Percentiles rank a stretch among this genome's conserved stretches.
phyloP scores from a whole-genome alignment of 1,140 invertebrate species.

The Musca vetustissima region DNA sequence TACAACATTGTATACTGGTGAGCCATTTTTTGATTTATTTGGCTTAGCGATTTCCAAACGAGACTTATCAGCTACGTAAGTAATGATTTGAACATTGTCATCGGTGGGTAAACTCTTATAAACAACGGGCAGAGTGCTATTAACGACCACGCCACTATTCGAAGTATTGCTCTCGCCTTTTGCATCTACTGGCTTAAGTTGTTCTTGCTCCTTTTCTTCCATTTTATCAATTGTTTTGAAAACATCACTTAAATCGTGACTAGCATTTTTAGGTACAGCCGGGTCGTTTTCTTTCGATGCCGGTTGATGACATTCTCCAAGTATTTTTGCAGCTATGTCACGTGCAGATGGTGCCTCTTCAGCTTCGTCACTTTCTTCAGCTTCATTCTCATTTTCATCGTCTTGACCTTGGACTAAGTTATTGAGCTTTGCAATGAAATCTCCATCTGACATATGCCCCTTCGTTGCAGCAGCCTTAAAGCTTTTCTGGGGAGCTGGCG shows the following conservation, averaged over 20 bases:
- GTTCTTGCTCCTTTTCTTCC: neutral
- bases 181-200: neutral
- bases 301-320: slow-evolving; percentile 11
- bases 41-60: neutral
- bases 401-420: slow-evolving; percentile 23
- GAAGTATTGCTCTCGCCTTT: neutral
- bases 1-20: slow-evolving; percentile 16
- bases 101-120: slow-evolving; percentile 2
- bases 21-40: neutral
- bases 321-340: slow-evolving; percentile 43
- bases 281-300: neutral
- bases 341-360: slow-evolving; percentile 38
- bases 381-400: slow-evolving; percentile 26
- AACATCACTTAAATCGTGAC: slow-evolving; percentile 17
- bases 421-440: slow-evolving; percentile 30
- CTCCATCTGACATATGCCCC: slow-evolving; percentile 26
- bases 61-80: neutral
- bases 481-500: neutral
- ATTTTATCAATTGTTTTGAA: slow-evolving; percentile 29
- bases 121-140: neutral
- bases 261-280: neutral
- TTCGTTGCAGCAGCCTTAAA: neutral
- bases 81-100: slow-evolving; percentile 12
- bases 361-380: slow-evolving; percentile 31
- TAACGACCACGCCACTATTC: neutral